Conservation (phyloP, 2,888 invertebrate species). For the Amphipoea lucens region DNA sequence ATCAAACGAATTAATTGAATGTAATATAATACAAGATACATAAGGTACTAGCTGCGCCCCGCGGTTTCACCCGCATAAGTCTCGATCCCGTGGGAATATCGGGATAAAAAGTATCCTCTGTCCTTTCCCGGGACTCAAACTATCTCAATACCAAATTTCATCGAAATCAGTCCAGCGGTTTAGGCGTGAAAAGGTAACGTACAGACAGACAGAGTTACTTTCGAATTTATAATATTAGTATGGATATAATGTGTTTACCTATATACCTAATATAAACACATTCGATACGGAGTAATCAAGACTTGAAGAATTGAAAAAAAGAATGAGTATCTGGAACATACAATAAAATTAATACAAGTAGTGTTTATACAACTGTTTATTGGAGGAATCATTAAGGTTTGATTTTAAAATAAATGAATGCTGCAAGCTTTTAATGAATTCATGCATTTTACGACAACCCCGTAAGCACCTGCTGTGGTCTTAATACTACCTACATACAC, state of each 20-base stretch:
- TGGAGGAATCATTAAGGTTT: not conserved
- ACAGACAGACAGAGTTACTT: no score
- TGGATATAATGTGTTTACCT: no score
- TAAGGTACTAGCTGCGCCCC: no score
- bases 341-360: not conserved
- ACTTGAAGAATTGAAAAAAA: slow-evolving; percentile 1
- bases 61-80: no score
- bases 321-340: not conserved
- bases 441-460: not conserved
- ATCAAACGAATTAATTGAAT: slow-evolving; percentile 21
- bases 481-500: not conserved
- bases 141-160: no score
- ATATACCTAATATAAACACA: slow-evolving; percentile 20
- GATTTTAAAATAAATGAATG: not conserved
- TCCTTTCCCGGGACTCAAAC: no score
- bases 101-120: no score
- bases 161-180: no score
- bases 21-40: no score
- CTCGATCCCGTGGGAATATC: no score
- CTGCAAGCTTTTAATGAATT: not conserved
- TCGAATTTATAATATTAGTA: no score
- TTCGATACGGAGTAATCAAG: slow-evolving; percentile 44
- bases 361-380: not conserved
- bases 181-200: no score
- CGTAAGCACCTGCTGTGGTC: not conserved